Conservation (phyloP, 2,113 vertebrate genomes). For the Oryzias celebensis region DNA sequence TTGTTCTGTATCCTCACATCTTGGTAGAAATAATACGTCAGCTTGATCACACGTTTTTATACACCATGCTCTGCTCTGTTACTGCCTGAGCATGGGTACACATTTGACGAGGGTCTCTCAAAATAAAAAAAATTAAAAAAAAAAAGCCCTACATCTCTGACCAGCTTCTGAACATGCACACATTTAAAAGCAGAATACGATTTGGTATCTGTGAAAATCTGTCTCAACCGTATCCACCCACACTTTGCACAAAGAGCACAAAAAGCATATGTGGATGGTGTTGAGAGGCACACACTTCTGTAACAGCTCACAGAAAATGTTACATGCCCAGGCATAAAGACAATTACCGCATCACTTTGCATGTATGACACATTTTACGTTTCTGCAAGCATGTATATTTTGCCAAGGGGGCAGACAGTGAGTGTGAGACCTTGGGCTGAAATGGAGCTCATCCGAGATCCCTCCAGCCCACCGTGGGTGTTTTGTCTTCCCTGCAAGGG, state of each 20-base stretch:
- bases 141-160: constrained; percentile 43
- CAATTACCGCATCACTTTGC: constrained; percentile 13
- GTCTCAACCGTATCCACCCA: constrained; percentile 65
- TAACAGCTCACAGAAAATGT: constrained; percentile 14
- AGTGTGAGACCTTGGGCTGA: constrained; percentile 55
- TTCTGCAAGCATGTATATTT: constrained; percentile 34
- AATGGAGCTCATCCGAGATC: constrained; percentile 63
- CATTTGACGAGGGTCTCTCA: constrained; percentile 37
- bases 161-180: constrained; percentile 39
- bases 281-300: constrained; percentile 21
- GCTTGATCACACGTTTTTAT: constrained; percentile 24
- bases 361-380: constrained; percentile 22
- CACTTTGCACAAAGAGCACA: constrained; percentile 43
- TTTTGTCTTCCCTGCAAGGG: constrained; percentile 74
- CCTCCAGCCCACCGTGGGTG: constrained; percentile 70
- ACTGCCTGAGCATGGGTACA: constrained; percentile 20
- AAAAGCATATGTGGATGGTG: constrained; percentile 35
- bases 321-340: constrained; percentile 8
- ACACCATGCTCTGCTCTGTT: constrained; percentile 1
- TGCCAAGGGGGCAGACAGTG: constrained; percentile 42
- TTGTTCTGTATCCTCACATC: background rate
- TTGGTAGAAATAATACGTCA: constrained; percentile 9
- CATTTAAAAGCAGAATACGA: constrained; percentile 48
- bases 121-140: constrained; percentile 56
- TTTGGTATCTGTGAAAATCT: constrained; percentile 52